These are phyloP conservation scores for Andrena dorsata DNA, from an alignment of 2,888 invertebrate species.

Conservation along the genomic window DNA sequence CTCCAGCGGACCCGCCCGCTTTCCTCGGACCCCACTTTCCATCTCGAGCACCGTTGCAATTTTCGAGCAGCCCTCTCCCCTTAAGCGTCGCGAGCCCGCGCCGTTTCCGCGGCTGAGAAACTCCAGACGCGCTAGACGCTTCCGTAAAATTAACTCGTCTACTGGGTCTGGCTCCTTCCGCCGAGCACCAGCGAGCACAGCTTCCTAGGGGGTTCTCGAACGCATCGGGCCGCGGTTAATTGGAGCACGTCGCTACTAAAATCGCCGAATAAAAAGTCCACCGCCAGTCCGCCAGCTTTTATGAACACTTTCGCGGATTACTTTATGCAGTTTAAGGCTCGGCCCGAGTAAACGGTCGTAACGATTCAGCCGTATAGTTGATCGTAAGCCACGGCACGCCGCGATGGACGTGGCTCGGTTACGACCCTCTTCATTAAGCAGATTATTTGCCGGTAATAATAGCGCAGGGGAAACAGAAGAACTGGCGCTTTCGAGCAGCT, in stretches of 20 bases:
- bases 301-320: too few species aligned
- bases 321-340: too few species aligned
- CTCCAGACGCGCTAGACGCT: constrained; percentile 63
- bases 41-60: constrained; percentile 36
- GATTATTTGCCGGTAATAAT: too few species aligned
- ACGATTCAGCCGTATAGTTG: too few species aligned
- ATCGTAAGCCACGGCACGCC: too few species aligned
- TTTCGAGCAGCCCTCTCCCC: constrained; percentile 29
- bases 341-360: too few species aligned
- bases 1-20: background rate
- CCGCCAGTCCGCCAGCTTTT: too few species aligned
- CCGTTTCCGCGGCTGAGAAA: constrained; percentile 57
- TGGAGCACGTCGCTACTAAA: background rate
- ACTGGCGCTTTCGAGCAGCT: too few species aligned
- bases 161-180: constrained; percentile 21
- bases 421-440: too few species aligned
- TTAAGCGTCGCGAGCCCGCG: background rate
- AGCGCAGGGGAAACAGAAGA: too few species aligned
- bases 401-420: too few species aligned
- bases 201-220: background rate
- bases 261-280: background rate
- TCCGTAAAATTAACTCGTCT: constrained; percentile 65
- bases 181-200: constrained; percentile 14
- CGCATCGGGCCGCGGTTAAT: constrained; percentile 14
- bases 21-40: constrained; percentile 12